A percentile compares a stretch with the other conserved stretches of the same genome.
Evolutionary conservation across 2,797 vertebrate genomes (phyloP).

Genomic region (Botia almorhae): DNA sequence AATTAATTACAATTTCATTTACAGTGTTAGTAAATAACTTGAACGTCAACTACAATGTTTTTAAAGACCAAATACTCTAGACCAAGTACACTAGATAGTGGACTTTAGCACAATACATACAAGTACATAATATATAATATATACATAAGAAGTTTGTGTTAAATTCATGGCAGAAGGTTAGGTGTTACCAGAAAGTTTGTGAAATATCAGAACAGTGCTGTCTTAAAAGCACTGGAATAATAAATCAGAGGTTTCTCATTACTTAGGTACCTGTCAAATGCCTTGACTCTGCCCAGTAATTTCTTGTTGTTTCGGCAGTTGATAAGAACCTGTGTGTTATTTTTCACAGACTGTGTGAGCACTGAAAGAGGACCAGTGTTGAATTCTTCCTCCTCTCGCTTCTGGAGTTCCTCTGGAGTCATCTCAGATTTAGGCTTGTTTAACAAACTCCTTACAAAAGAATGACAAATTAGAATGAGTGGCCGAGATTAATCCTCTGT

Average conservation of each 20-base stretch:
- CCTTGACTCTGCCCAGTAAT: slow-evolving; percentile 91
- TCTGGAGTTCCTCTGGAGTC: slow-evolving; percentile 94
- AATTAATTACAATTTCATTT: too few species aligned
- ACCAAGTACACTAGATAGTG: too few species aligned
- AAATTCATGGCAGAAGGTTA: too few species aligned
- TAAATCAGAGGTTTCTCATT: background rate
- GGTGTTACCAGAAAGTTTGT: background rate
- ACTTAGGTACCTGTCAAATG: slow-evolving; percentile 85
- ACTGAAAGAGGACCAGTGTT: slow-evolving; percentile 93
- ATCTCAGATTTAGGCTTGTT: slow-evolving; percentile 97
- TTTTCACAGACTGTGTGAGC: slow-evolving; percentile 94
- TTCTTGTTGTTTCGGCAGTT: slow-evolving; percentile 98
- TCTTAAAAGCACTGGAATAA: background rate
- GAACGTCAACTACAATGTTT: too few species aligned
- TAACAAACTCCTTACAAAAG: slow-evolving; percentile 84
- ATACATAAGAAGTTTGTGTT: too few species aligned
- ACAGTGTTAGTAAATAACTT: too few species aligned
- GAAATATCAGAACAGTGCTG: background rate
- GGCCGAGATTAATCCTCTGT: background rate
- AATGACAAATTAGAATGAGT: background rate
- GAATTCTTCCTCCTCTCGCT: slow-evolving; percentile 94
- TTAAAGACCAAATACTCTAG: too few species aligned
- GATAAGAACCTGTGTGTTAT: slow-evolving; percentile 96
- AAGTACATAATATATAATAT: too few species aligned
- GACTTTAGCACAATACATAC: too few species aligned